These are phyloP conservation scores for Brachionus plicatilis DNA, from an alignment of 1,140 invertebrate genomes.

Conservation along the genomic window DNA sequence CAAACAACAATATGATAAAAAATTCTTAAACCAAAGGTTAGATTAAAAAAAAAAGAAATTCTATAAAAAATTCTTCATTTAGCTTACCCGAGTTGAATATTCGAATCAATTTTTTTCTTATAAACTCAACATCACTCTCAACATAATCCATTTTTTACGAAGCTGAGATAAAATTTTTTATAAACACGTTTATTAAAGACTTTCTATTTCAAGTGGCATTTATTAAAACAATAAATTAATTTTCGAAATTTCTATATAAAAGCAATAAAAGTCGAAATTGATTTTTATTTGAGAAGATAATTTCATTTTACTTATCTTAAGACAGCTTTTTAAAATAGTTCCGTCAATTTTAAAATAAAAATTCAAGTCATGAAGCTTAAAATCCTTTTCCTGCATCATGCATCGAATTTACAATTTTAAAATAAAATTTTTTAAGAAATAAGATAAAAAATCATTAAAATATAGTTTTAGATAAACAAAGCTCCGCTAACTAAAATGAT, in stretches of 20 bases:
- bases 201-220: neutral
- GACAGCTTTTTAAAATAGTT: neutral
- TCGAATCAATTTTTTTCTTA: constrained; percentile 14
- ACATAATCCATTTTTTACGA: constrained; percentile 23
- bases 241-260: neutral
- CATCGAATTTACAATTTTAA: neutral
- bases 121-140: constrained; percentile 22
- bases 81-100: neutral
- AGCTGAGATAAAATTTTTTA: neutral
- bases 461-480: too few species aligned
- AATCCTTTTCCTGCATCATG: neutral
- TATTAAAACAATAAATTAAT: neutral
- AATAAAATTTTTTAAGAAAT: neutral
- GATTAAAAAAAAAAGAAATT: too few species aligned
- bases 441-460: neutral
- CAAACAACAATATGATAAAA: neutral
- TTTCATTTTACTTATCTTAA: neutral
- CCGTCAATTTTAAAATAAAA: neutral
- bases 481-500: neutral
- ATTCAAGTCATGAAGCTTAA: neutral
- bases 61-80: neutral
- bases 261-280: neutral
- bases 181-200: neutral
- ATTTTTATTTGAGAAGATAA: neutral
- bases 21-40: neutral